Base-by-base conservation (phyloP, 2,113 vertebrate species). In the Stictonetta naevosa region DNA sequence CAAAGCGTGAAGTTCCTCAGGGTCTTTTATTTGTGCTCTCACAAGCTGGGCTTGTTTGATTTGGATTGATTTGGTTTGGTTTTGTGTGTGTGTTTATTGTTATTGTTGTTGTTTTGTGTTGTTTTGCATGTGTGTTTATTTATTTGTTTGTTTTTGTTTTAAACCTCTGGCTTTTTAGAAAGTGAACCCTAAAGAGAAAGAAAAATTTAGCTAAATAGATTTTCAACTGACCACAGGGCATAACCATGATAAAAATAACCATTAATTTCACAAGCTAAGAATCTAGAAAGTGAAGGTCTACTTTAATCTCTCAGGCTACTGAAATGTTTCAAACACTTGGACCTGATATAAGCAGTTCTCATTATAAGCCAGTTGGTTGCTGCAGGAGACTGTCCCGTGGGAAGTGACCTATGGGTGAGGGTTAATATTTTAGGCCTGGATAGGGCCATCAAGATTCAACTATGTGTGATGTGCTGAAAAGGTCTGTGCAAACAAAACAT, bases 361-460 rank as follows among this genome's bases (percentile, higher is more conserved):
- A 6, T 90, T 33, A 42, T 26, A 56, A 64, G 79, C 29, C 2
- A 1, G 6, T 58, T 79, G 26, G 23, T 93, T 91, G 67, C 67
- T 95, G 16, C 42, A 67, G 33, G 33, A 83, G 26, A 42, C 42
- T 82, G 26, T 79, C 75, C 62, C 13, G 3, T 77, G 53, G 75
- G 33, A 73, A 13, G 15, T 88, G 53, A 88, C 50, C 40, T 90
- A 63, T 77, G 71, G n/a, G 10, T 33, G 11, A 73, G 16, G 63
- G 50, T 68, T 93, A 93, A 80, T 88, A 92, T 92, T 85, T 93
- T 83, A 83, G 95, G 83, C 62, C 22, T 93, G 78, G 26, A 10
- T 85, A 69, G 21, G 71, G 62, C n/a, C 42, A 75, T 64, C 58
- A 73, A 36, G 34, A 80, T 83, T 80, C 85, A 96, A 19, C 67